Percentiles rank a stretch among this genome's conserved stretches.
Evolutionary conservation across 2,888 invertebrate genomes (phyloP).

Genomic region (Tetragonula carbonaria): DNA sequence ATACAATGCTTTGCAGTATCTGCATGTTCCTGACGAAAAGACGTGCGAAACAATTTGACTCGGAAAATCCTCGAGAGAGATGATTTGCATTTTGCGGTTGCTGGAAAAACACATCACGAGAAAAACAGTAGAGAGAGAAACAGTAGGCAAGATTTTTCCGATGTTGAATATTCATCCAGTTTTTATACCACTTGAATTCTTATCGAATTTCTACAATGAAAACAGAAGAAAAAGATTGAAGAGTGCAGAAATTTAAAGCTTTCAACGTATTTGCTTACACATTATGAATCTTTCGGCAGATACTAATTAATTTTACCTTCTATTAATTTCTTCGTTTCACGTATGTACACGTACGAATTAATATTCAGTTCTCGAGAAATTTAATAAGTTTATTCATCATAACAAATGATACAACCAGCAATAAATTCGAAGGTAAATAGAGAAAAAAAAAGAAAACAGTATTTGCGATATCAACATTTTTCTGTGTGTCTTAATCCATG

Average conservation of each 20-base stretch:
- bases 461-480: too few species aligned
- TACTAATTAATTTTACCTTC: too few species aligned
- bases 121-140: background rate
- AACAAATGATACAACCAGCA: too few species aligned
- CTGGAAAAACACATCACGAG: background rate
- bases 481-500: too few species aligned
- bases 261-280: too few species aligned
- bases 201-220: background rate
- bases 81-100: conserved; percentile 16
- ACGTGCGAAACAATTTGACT: background rate
- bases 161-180: background rate
- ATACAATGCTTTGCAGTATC: background rate
- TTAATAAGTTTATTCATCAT: too few species aligned
- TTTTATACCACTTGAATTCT: background rate
- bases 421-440: too few species aligned
- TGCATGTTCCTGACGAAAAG: background rate
- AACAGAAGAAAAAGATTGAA: background rate
- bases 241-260: background rate
- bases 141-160: conserved; percentile 1
- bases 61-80: conserved; percentile 32
- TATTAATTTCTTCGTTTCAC: too few species aligned
- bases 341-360: too few species aligned
- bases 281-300: too few species aligned
- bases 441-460: too few species aligned
- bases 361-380: too few species aligned